Evolutionary conservation across 1,140 invertebrate genomes (phyloP).

Genomic region (Galleria mellonella): DNA sequence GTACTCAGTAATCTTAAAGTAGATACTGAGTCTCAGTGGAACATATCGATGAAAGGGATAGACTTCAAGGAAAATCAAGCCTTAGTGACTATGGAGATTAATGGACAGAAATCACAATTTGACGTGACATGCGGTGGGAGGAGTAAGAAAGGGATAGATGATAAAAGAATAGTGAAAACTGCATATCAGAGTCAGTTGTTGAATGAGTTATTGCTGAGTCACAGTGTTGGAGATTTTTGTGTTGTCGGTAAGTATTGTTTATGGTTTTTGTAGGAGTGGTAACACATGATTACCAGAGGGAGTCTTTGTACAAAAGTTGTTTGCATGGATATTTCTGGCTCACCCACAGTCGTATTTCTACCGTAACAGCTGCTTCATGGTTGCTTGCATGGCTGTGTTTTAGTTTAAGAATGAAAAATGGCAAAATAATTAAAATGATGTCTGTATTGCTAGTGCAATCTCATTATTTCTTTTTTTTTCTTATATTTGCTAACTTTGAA

Average conservation of each 20-base stretch:
- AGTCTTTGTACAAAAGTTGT: no score
- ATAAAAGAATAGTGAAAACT: conserved; percentile 78
- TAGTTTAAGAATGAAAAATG: no score
- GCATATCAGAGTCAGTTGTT: conserved; percentile 88
- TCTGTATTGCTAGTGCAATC: no score
- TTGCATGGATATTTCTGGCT: no score
- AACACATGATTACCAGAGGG: no score
- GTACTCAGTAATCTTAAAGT: conserved; percentile 80
- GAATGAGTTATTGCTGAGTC: conserved; percentile 84
- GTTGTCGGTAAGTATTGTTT: conserved; percentile 76
- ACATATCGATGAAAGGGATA: conserved; percentile 37
- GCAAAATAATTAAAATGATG: no score
- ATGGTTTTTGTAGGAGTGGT: no score
- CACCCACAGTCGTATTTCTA: no score
- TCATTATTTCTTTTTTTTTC: no score
- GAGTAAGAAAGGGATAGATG: conserved; percentile 14
- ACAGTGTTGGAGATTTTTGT: conserved; percentile 89
- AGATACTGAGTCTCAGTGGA: conserved; percentile 33
- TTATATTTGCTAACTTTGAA: no score
- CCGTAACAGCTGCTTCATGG: no score
- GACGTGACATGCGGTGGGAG: conserved; percentile 54
- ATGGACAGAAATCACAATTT: conserved; percentile 49
- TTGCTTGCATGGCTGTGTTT: no score
- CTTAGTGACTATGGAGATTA: conserved; percentile 42
- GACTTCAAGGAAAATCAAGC: conserved; percentile 42